These are phyloP conservation scores for Philereme transversata DNA, from an alignment of 2,888 invertebrate species.

Conservation along the genomic window DNA sequence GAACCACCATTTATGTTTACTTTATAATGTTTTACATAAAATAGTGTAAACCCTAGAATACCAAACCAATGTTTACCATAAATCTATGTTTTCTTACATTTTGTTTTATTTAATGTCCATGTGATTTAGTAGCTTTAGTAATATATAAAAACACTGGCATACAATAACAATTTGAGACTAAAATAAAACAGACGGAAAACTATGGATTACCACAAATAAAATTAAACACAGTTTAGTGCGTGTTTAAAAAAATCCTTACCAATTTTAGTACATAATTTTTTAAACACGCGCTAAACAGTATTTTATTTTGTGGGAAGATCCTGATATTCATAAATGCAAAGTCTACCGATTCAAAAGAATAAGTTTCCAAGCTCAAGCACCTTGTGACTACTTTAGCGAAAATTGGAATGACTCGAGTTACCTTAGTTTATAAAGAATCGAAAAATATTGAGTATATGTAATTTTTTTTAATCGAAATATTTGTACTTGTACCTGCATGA, in stretches of 20 bases:
- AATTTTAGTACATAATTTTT: no score
- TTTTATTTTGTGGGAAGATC: no score
- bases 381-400: conserved; percentile 23
- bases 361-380: conserved; percentile 23
- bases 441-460: conserved; percentile 45
- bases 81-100: conserved; percentile 31
- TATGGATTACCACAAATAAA: no score
- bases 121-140: conserved; percentile 6
- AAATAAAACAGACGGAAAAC: no score
- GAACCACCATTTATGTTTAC: conserved; percentile 50
- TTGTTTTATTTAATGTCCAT: conserved; percentile 29
- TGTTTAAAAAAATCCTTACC: no score
- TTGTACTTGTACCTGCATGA: conserved; percentile 13
- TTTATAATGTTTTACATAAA: conserved; percentile 41
- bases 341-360: conserved; percentile 11
- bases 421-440: conserved; percentile 43
- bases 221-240: no score
- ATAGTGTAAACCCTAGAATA: conserved; percentile 44
- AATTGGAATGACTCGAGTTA: conserved; percentile 48
- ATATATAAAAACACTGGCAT: conserved; percentile 6
- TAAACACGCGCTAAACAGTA: no score
- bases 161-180: conserved; percentile 4
- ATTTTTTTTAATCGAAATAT: conserved; percentile 19
- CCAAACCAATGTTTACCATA: conserved; percentile 55
- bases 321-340: conserved; percentile 16